Evolutionary conservation across 1,140 invertebrate species (phyloP).

Genomic region (Zaprionus africanus): DNA sequence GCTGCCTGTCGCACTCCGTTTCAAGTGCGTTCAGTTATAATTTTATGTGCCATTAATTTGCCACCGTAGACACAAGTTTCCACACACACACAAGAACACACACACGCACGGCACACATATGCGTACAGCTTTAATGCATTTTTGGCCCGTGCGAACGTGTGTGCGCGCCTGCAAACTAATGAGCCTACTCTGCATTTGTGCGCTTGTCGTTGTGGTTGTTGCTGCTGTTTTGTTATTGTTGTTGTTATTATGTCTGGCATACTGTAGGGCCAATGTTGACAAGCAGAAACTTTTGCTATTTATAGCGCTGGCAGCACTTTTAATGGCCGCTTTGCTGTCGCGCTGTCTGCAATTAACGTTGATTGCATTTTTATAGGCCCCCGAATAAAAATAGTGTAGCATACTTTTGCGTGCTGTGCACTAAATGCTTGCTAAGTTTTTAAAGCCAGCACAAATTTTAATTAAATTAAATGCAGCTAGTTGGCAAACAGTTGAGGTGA

Average conservation of each 20-base stretch:
- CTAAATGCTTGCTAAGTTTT: not conserved
- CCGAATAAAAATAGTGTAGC: slow-evolving; percentile 26
- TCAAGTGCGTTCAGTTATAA: slow-evolving; percentile 76
- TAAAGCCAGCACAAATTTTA: not conserved
- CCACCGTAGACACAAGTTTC: slow-evolving; percentile 50
- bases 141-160: slow-evolving; percentile 13
- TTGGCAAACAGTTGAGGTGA: not conserved
- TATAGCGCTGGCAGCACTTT: slow-evolving; percentile 41
- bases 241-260: slow-evolving; percentile 34
- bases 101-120: slow-evolving; percentile 1
- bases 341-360: slow-evolving; percentile 64
- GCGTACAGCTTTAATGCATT: slow-evolving; percentile 59
- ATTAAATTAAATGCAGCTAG: slow-evolving; percentile 5
- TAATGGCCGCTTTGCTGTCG: slow-evolving; percentile 50
- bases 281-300: slow-evolving; percentile 55
- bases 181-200: slow-evolving; percentile 56
- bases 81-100: slow-evolving; percentile 1
- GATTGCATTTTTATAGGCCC: slow-evolving; percentile 72
- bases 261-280: slow-evolving; percentile 43
- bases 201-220: slow-evolving; percentile 12
- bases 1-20: slow-evolving; percentile 46
- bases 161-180: slow-evolving; percentile 55
- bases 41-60: slow-evolving; percentile 82
- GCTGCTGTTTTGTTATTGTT: slow-evolving; percentile 2
- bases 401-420: slow-evolving; percentile 35